Evolutionary conservation across 1,140 invertebrate genomes (phyloP).

Genomic region (Megathymus violae): DNA sequence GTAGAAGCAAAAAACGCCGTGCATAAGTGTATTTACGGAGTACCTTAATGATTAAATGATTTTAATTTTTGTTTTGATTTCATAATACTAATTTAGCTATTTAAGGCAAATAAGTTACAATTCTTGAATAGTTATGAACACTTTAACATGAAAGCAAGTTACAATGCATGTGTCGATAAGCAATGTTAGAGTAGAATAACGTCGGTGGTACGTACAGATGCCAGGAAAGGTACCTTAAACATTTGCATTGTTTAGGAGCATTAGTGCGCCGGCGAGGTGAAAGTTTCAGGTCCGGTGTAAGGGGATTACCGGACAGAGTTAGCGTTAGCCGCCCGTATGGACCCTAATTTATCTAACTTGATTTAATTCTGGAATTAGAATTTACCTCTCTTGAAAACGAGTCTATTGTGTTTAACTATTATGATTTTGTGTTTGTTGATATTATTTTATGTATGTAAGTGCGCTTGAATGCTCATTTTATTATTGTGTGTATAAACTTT

Average conservation of each 20-base stretch:
- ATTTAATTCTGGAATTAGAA: slow-evolving; percentile 28
- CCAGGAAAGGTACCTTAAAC: slow-evolving; percentile 21
- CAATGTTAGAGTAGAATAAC: background rate
- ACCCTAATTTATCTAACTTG: slow-evolving; percentile 34
- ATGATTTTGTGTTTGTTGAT: background rate
- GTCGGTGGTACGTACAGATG: background rate
- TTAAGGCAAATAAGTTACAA: no score
- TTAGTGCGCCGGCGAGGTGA: slow-evolving; percentile 29
- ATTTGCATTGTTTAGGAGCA: slow-evolving; percentile 34
- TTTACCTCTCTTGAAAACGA: slow-evolving; percentile 16
- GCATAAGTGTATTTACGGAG: no score
- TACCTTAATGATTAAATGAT: no score
- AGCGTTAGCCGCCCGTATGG: slow-evolving; percentile 32
- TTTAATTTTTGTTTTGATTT: no score
- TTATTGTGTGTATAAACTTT: no score
- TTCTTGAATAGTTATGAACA: no score
- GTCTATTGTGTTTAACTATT: slow-evolving; percentile 7
- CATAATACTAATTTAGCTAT: no score
- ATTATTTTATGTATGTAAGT: no score
- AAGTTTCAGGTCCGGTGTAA: slow-evolving; percentile 35
- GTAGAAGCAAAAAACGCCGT: no score
- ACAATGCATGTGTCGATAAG: no score
- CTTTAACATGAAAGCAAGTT: no score
- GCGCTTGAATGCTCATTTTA: no score
- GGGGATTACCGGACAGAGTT: slow-evolving; percentile 33